Evolutionary conservation across 2,113 vertebrate genomes (phyloP), one percentile per base, ranked within the genome.

Genomic region (Megaceryle maxima): DNA sequence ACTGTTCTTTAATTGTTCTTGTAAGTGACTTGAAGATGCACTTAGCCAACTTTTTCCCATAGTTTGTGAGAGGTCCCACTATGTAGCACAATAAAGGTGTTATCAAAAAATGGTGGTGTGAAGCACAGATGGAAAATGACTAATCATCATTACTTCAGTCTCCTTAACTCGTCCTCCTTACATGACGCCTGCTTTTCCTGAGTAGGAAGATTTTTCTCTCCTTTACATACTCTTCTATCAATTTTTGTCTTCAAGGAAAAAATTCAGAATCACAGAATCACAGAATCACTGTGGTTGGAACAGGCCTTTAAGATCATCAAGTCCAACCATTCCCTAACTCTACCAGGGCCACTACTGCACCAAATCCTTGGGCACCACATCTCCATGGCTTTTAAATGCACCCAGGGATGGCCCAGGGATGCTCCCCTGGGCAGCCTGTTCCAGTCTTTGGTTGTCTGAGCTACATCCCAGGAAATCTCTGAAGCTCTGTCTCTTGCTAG

Each of bases 1-100:
- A 39, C 13, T 16, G 10, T 13, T 24, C 21, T 22, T 69, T 77
- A 39, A 68, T 37, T 0, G 0, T 48, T 37, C 21, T 22, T 51
- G 11, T 56, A 60, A 56, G 60, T 28, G 1, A 28, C 12, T 60
- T 56, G 7, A 11, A 33, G 43, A 50, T 18, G 2, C 7, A 70
- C 73, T 83, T 50, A 73, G 6, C 29, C 48, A 66, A 59, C 4
- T 81, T 60, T 60, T 43, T 33, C 26, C 20, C 19, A 28, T 8
- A 39, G 8, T 39, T 53, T 26, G 46, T 75, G 57, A 46, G 88
- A 59, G 7, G 92, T 83, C 87, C 22, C 51, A n/a, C 31, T 62
- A n/a, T 15, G 19, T 82, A 88, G 91, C 53, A 7, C 4, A 48
- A 57, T 2, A 20, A 76, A 63, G 7, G 48, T 87, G 91, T 80